Conservation (phyloP, 2,888 invertebrate species). For the Ophion costatus region DNA sequence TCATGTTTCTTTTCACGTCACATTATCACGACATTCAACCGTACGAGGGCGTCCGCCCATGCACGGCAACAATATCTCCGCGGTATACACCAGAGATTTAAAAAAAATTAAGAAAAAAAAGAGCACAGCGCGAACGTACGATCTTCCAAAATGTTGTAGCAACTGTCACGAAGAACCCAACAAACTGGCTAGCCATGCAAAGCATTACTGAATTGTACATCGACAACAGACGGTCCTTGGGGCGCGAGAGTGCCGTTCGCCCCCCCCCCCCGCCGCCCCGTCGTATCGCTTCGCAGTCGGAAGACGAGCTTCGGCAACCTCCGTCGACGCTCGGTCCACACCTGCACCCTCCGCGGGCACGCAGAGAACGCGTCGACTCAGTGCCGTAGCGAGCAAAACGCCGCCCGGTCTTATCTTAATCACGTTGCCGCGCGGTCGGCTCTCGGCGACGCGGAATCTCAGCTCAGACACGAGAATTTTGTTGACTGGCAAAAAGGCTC, state of each 20-base stretch:
- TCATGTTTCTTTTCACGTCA: constrained; percentile 63
- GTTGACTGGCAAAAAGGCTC: constrained; percentile 22
- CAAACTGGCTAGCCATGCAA: constrained; percentile 81
- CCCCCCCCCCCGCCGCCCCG: constrained; percentile 64
- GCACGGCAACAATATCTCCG: constrained; percentile 24
- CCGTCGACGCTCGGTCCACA: constrained; percentile 84
- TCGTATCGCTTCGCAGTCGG: neutral
- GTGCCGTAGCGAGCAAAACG: constrained; percentile 51
- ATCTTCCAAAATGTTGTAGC: constrained; percentile 73
- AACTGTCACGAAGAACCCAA: constrained; percentile 78
- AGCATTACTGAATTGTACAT: constrained; percentile 82
- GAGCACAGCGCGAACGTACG: constrained; percentile 72
- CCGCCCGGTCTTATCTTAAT: neutral
- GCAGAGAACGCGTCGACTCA: constrained; percentile 65
- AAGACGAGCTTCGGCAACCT: constrained; percentile 70
- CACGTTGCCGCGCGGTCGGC: constrained; percentile 21
- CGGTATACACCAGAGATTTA: constrained; percentile 23
- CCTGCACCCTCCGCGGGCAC: constrained; percentile 85
- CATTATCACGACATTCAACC: constrained; percentile 69
- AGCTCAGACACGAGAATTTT: constrained; percentile 40
- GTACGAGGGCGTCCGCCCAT: constrained; percentile 33
- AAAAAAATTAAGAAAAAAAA: constrained; percentile 47
- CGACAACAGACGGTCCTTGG: constrained; percentile 80
- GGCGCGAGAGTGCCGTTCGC: constrained; percentile 75
- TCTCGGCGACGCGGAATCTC: constrained; percentile 27